phyloP scores from a whole-genome alignment of 2,888 invertebrate genomes.

The Epinotia demarniana region DNA sequence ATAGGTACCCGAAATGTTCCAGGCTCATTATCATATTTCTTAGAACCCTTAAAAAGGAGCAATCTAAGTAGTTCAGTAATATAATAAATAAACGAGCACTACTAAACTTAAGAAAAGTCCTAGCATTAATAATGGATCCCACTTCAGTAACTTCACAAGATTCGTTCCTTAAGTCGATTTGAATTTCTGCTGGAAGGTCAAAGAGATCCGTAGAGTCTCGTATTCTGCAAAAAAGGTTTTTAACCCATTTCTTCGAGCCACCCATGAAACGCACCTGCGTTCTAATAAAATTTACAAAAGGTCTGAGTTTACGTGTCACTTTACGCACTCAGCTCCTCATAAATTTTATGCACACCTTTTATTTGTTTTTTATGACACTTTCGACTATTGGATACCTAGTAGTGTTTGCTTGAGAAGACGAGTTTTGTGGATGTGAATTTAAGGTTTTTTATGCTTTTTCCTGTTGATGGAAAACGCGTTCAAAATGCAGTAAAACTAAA shows the following conservation, averaged over 20 bases:
- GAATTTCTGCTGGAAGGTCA: neutral
- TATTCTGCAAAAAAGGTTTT: conserved; percentile 19
- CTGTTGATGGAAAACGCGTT: too few relatives aligned
- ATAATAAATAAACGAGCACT: neutral
- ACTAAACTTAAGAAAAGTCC: neutral
- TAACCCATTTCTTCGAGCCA: conserved; percentile 34
- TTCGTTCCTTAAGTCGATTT: neutral
- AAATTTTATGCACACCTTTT: conserved; percentile 42
- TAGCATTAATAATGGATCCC: conserved; percentile 16
- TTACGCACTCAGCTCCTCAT: conserved; percentile 28
- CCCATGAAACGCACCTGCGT: conserved; percentile 43
- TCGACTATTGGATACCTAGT: conserved; percentile 21
- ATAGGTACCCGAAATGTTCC: neutral
- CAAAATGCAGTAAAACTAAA: neutral
- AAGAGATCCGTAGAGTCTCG: neutral
- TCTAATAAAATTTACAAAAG: conserved; percentile 50
- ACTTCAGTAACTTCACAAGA: neutral
- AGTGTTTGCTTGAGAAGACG: conserved; percentile 6
- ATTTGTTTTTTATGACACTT: conserved; percentile 40
- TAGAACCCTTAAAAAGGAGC: neutral
- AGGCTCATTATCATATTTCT: neutral
- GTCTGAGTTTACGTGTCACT: conserved; percentile 44
- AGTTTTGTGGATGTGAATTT: conserved; percentile 5
- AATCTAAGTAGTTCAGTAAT: too few relatives aligned
- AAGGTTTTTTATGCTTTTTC: neutral